These are phyloP conservation scores for Hypsopygia costalis DNA, from an alignment of 2,888 invertebrate genomes.

Conservation along the genomic window DNA sequence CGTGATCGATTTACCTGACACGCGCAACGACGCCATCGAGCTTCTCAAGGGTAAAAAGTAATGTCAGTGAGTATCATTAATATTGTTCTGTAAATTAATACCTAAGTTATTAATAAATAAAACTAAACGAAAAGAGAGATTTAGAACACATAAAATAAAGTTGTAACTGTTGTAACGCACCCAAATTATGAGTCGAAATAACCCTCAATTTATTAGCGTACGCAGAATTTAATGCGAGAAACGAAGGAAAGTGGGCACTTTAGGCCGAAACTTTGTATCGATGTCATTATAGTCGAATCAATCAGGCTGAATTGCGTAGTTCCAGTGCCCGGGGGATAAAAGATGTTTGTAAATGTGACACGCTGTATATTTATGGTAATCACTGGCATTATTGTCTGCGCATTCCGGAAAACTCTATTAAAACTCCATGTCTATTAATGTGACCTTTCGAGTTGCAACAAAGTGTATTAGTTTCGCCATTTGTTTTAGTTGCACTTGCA, in stretches of 20 bases:
- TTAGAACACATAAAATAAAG: constrained; percentile 50
- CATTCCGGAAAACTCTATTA: no score
- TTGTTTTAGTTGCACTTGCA: no score
- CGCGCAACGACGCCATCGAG: no score
- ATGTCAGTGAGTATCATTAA: no score
- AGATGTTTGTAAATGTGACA: constrained; percentile 37
- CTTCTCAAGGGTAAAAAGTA: no score
- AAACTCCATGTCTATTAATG: no score
- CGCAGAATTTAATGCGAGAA: constrained; percentile 51
- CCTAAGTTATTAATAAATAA: constrained; percentile 40
- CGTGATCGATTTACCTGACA: no score
- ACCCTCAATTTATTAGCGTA: constrained; percentile 64
- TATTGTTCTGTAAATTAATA: no score
- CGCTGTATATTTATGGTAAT: constrained; percentile 57
- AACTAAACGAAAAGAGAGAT: constrained; percentile 26
- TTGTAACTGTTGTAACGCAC: constrained; percentile 36
- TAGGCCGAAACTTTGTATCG: constrained; percentile 51
- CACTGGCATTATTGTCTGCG: constrained; percentile 19
- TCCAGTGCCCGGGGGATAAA: constrained; percentile 41
- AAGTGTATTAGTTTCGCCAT: no score
- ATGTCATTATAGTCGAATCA: constrained; percentile 70
- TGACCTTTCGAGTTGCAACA: no score
- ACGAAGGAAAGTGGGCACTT: constrained; percentile 62
- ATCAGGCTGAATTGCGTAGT: constrained; percentile 50
- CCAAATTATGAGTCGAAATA: constrained; percentile 53